Evolutionary conservation across 1,140 invertebrate species (phyloP), one percentile per base, ranked within the genome.

Genomic region (Drosophila tani): DNA sequence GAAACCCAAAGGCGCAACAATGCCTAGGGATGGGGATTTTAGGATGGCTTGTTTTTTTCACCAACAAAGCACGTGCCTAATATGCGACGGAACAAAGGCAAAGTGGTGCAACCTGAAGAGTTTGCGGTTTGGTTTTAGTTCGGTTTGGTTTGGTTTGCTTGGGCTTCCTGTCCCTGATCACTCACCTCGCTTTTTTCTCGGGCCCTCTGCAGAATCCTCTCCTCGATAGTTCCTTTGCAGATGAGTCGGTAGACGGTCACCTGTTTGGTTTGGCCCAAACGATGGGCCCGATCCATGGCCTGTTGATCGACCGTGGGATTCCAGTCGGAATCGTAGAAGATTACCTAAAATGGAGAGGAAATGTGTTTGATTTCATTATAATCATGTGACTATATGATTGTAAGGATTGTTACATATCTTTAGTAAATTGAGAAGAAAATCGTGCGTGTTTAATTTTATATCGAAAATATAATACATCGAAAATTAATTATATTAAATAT

Each of bases 301-400:
- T 98, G 97, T 90, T 98, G 97, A 94, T 98, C 98, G 15, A 98
- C 97, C 0, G 97, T 98, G 14, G 99, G 99, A 94, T 99, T 99
- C 99, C 99, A 99, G 93, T 99, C 99, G 21, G 97, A 98, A 93
- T 99, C 99, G 93, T 99, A 99, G 94, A 99, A 99, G 93, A 99
- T 98, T 55, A 99, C 97, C 97, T 98, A 81, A 40, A 94, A 92
- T 59, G 66, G 5, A 2, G 14, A 43, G 15, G 66, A 38, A 32
- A 68, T 38, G 17, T n/a, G 19, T 35, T 35, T 12, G 21, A 21
- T 21, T 21, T 21, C 3, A 21, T 21, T 21, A 21, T 21, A 21
- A 21, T 1, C 21, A 21, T 21, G 21, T 1, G 21, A 3, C 21
- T 21, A 21, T 21, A 21, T 21, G n/a, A n/a, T n/a, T n/a, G n/a